phyloP scores from a whole-genome alignment of 92 coral and sea anemone species.

The Siderastrea siderea region DNA sequence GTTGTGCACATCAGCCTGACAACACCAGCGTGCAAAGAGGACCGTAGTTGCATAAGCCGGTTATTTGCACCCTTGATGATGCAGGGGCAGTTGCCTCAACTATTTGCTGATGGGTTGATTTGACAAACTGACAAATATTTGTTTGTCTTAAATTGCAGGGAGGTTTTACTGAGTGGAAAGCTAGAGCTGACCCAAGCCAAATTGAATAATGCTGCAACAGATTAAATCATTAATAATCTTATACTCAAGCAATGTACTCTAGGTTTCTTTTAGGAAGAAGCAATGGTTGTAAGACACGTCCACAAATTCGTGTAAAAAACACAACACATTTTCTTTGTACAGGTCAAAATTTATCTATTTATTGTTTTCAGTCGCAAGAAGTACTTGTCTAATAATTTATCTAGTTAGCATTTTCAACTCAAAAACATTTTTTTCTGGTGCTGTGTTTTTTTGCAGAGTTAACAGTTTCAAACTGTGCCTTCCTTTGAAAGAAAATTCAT shows the following conservation, averaged over 20 bases:
- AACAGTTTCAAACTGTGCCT: not conserved
- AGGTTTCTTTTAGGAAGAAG: too few relatives aligned
- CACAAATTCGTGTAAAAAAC: not conserved
- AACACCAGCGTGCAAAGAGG: too few relatives aligned
- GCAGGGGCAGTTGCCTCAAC: not conserved
- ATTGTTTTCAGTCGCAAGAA: not conserved
- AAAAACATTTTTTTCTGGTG: not conserved
- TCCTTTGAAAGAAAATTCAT: not conserved
- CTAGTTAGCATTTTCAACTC: not conserved
- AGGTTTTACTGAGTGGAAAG: conserved; percentile 79
- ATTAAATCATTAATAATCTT: too few relatives aligned
- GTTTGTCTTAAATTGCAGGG: conserved; percentile 48
- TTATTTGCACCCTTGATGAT: too few relatives aligned
- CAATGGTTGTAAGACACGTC: too few relatives aligned
- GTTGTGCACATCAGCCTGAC: too few relatives aligned
- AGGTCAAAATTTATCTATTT: not conserved
- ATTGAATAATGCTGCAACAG: conserved; percentile 45
- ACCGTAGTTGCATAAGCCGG: too few relatives aligned
- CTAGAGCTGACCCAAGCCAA: conserved; percentile 49
- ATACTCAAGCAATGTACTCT: too few relatives aligned
- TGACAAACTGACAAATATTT: not conserved
- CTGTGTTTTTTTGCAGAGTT: not conserved
- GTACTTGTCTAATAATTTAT: not conserved
- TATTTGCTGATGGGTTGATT: too few relatives aligned
- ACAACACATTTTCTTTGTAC: not conserved